phyloP scores from a whole-genome alignment of 2,113 vertebrate species.

The Sisor rabdophorus region DNA sequence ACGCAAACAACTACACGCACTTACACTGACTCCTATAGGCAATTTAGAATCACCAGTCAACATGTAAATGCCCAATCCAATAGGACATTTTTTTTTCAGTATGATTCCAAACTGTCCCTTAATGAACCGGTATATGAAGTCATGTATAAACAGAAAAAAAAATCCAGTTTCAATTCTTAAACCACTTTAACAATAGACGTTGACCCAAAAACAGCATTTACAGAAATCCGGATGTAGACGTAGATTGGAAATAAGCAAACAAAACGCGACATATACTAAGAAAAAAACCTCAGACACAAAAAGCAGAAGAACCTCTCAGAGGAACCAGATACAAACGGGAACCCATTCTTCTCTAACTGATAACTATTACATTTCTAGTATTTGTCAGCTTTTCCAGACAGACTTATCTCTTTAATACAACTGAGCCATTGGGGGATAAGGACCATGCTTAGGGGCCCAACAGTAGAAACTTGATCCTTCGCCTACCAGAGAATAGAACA shows the following conservation, averaged over 20 bases:
- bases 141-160: background rate
- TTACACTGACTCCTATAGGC: no score
- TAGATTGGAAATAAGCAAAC: background rate
- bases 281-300: background rate
- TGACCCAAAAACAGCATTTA: background rate
- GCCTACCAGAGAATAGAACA: background rate
- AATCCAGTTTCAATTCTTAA: background rate
- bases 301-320: constrained; percentile 4
- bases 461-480: no score
- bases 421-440: no score
- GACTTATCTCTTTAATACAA: no score
- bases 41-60: no score
- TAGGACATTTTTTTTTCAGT: background rate
- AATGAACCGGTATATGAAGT: background rate
- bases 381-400: no score
- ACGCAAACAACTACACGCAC: no score
- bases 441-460: no score
- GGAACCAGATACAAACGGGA: constrained; percentile 6
- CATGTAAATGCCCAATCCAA: background rate
- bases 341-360: background rate
- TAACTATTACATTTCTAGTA: no score
- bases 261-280: background rate
- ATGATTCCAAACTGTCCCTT: background rate
- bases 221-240: background rate
- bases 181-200: background rate